A percentile compares a stretch with the other conserved stretches of the same genome.
These are phyloP conservation scores for Gerris lacustris DNA, from an alignment of 2,888 invertebrate genomes.

Conservation along the genomic window DNA sequence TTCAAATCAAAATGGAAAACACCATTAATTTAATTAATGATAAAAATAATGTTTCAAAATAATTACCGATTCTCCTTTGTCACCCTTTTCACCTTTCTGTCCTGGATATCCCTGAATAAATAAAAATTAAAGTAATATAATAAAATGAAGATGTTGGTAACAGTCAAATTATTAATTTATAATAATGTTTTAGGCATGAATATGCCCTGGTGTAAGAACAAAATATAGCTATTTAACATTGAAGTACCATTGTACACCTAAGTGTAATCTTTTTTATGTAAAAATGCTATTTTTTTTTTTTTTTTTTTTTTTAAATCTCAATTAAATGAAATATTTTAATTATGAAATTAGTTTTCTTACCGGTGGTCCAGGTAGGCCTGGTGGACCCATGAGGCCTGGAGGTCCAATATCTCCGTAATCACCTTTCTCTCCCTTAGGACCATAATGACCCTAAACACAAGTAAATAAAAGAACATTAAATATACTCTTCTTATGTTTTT, in stretches of 20 bases:
- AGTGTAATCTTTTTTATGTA: no score
- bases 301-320: no score
- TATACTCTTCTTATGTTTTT: conserved; percentile 2
- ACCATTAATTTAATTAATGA: no score
- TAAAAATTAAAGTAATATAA: conserved; percentile 15
- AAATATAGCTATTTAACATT: no score
- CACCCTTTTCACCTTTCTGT: conserved; percentile 78
- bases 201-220: no score
- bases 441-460: conserved; percentile 55
- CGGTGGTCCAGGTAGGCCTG: conserved; percentile 62
- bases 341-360: no score
- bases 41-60: not conserved
- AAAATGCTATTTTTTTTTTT: no score
- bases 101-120: conserved; percentile 62
- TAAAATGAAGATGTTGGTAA: not conserved
- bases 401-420: conserved; percentile 85
- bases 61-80: conserved; percentile 85
- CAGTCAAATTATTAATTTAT: not conserved
- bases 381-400: conserved; percentile 87
- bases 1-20: no score
- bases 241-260: no score
- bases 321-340: no score
- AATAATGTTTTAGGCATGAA: no score
- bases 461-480: conserved; percentile 5
- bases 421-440: conserved; percentile 78